Base-by-base conservation (phyloP, 2,113 vertebrate species). In the Plectropomus leopardus region DNA sequence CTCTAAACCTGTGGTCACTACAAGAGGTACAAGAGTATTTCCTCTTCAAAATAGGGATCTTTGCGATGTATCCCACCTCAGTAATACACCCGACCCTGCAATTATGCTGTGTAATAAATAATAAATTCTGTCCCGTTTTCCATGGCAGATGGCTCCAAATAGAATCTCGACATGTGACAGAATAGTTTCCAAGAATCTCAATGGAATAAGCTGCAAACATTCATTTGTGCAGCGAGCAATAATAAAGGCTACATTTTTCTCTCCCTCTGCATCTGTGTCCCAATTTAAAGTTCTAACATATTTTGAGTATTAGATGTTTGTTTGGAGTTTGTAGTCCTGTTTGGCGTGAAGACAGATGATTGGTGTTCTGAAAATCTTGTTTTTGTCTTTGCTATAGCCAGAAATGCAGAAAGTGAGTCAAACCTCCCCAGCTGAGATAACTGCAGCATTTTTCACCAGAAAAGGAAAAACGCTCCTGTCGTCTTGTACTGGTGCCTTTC, bases 171-270 rank as follows among this genome's bases (percentile, higher is more conserved):
- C 82, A 88, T 88, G 89, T 89, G 83, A 92, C 85, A 76, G 85
- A 91, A 88, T 89, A 84, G 83, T 89, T 92, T 93, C 90, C 89
- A 93, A 93, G 79, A 86, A 85, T 85, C 86, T 88, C 80, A 86
- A 77, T 71, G 83, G 84, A 90, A 87, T 88, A 84, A 86, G 85
- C 84, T 85, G 71, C 72, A 24, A 90, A 76, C 68, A 58, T 87
- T 85, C 47, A 68, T 89, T 87, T 87, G 74, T 84, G 73, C 76
- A 78, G 55, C 36, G 72, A 78, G 73, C 53, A 66, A 42, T 75
- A 60, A 82, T 80, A 80, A 81, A 76, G 34, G 28, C 79, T 28
- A 44, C 42, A 72, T 74, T 86, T 83, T 40, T 72, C n/a, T 72
- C 59, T 71, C 34, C 53, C 55, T 19, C 40, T 58, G 66, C 61